Conservation (phyloP, 1,140 invertebrate species). For the Pseudomyrmex flavicornis region DNA sequence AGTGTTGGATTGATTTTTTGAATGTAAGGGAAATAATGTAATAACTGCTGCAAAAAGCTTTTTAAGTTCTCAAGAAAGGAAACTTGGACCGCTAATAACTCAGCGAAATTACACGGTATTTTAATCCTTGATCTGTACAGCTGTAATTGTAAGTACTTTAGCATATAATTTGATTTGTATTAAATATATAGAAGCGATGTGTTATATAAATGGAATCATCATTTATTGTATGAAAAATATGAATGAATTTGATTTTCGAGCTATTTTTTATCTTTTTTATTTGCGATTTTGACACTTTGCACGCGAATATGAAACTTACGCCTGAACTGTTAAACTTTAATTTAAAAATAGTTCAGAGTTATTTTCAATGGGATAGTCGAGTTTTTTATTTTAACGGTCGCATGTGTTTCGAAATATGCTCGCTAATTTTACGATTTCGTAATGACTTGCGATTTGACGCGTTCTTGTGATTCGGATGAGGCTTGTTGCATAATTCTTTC, state of each 20-base stretch:
- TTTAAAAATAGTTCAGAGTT: slow-evolving; percentile 25
- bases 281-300: not conserved
- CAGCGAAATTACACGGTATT: no score
- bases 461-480: slow-evolving; percentile 24
- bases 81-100: no score
- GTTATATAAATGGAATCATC: slow-evolving; percentile 44
- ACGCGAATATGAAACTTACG: not conserved
- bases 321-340: not conserved
- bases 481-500: slow-evolving; percentile 61
- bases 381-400: slow-evolving; percentile 24
- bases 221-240: slow-evolving; percentile 16
- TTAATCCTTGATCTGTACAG: slow-evolving; percentile 33
- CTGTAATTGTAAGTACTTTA: slow-evolving; percentile 39
- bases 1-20: no score
- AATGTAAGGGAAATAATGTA: no score
- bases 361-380: slow-evolving; percentile 27
- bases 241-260: slow-evolving; percentile 58
- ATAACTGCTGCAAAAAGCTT: no score
- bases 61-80: no score
- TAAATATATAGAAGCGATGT: not conserved
- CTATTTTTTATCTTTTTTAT: slow-evolving; percentile 30
- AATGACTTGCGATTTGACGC: slow-evolving; percentile 15
- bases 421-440: not conserved
- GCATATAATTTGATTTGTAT: slow-evolving; percentile 45
- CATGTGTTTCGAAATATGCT: slow-evolving; percentile 36